Evolutionary conservation across 2,797 vertebrate species (phyloP).

Genomic region (Calcarius lapponicus): DNA sequence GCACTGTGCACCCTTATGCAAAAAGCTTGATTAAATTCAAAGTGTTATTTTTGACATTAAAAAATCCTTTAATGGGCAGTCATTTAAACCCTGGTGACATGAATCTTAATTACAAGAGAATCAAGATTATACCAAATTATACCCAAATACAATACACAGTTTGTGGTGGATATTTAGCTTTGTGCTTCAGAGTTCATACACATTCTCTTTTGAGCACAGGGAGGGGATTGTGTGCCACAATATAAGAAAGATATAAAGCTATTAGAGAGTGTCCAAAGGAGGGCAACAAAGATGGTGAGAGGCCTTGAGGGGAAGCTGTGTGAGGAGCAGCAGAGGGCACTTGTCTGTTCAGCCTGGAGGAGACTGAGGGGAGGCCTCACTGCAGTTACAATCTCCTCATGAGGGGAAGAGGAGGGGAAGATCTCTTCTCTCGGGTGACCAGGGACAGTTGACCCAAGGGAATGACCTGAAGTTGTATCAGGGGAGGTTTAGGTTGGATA

Average conservation of each 20-base stretch:
- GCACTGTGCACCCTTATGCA: neutral
- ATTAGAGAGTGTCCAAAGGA: neutral
- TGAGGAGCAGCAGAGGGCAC: neutral
- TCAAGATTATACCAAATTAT: neutral
- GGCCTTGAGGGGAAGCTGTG: fast-evolving
- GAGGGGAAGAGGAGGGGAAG: neutral
- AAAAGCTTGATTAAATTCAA: neutral
- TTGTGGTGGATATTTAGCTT: neutral
- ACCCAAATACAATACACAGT: neutral
- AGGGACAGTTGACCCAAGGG: too few species aligned
- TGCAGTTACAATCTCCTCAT: fast-evolving
- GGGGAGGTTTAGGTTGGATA: neutral
- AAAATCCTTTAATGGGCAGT: neutral
- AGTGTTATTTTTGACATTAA: neutral
- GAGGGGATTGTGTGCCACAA: neutral
- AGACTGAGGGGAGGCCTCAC: neutral
- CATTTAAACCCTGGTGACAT: neutral
- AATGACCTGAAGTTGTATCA: neutral
- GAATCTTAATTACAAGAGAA: neutral
- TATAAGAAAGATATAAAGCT: neutral
- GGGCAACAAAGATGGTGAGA: neutral
- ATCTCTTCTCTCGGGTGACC: neutral
- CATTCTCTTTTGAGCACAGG: neutral
- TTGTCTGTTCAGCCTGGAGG: neutral
- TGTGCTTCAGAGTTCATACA: neutral